Evolutionary conservation across 1,140 invertebrate genomes (phyloP).

Genomic region (Yoshiicerus persimilis): DNA sequence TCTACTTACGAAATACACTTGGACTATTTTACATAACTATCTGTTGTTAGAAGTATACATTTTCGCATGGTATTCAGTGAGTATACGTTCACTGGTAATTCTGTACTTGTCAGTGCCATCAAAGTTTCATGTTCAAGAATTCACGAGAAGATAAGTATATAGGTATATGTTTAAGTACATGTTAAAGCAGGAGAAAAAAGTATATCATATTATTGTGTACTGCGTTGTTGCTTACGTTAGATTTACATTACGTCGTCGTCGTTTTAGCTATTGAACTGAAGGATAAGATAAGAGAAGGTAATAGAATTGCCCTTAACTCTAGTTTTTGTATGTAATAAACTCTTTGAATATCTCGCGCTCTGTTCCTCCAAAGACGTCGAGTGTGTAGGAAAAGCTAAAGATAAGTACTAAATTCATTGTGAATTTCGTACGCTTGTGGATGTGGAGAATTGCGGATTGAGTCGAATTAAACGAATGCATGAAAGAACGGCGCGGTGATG

Average conservation of each 20-base stretch:
- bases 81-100: too few species aligned
- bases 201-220: not conserved
- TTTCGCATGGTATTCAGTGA: too few species aligned
- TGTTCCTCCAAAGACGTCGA: not conserved
- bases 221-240: not conserved
- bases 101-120: too few species aligned
- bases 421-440: not conserved
- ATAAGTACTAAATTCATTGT: not conserved
- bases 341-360: not conserved
- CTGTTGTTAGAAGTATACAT: too few species aligned
- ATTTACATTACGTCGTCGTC: not conserved
- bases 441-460: not conserved
- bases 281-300: not conserved
- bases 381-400: not conserved
- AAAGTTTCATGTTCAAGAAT: not conserved
- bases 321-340: not conserved
- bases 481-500: not conserved
- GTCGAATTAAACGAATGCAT: not conserved
- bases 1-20: too few species aligned
- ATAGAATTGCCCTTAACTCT: not conserved
- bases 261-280: not conserved
- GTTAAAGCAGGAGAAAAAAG: not conserved
- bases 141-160: not conserved
- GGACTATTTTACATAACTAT: too few species aligned
- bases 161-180: not conserved